Conservation (phyloP, 2,113 vertebrate species). For the Alectura lathami region DNA sequence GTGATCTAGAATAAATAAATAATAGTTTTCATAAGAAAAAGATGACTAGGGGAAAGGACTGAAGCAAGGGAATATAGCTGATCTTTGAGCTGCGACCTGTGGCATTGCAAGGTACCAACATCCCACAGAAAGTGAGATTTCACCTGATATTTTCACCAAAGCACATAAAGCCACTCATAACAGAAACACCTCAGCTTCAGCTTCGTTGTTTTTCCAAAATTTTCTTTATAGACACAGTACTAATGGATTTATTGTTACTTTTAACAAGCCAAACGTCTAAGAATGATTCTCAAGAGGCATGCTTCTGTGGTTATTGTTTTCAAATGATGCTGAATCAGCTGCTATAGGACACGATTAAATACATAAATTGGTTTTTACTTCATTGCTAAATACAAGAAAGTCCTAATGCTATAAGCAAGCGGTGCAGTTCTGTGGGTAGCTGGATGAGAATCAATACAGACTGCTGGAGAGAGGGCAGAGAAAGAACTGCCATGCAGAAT, state of each 20-base stretch:
- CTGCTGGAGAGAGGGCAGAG: not conserved
- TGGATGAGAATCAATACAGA: not conserved
- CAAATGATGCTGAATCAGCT: not conserved
- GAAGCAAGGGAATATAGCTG: not conserved
- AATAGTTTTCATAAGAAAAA: not conserved
- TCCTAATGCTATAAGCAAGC: not conserved
- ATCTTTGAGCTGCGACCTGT: not conserved
- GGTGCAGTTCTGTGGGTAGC: not conserved
- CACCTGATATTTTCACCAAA: not conserved
- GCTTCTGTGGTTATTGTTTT: no score
- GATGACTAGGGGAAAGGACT: not conserved
- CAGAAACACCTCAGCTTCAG: not conserved
- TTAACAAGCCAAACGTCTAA: not conserved
- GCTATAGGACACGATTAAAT: not conserved
- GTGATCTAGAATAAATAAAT: not conserved
- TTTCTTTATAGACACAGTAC: not conserved
- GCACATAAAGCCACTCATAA: not conserved
- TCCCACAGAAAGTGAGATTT: not conserved
- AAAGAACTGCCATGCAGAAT: not conserved
- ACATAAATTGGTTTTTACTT: not conserved
- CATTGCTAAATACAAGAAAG: not conserved
- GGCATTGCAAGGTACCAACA: not conserved
- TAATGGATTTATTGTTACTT: not conserved
- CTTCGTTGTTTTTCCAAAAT: not conserved
- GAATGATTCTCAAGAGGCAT: not conserved